Conservation (phyloP, 1,140 invertebrate genomes). For the Diuraphis noxia region DNA sequence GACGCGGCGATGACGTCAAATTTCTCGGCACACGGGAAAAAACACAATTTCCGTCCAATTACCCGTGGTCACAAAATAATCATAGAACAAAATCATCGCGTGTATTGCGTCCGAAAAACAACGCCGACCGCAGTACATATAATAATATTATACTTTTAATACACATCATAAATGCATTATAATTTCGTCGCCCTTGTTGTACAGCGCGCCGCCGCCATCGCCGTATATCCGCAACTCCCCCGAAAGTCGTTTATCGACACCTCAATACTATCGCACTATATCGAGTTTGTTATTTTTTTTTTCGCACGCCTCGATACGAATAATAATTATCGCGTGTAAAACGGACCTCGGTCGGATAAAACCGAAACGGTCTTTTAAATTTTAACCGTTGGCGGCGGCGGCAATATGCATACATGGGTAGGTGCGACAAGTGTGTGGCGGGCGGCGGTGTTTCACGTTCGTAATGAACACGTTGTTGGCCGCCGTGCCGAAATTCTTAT, state of each 20-base stretch:
- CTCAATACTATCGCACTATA: too few relatives aligned
- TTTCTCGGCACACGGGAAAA: neutral
- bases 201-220: too few relatives aligned
- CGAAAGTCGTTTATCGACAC: neutral
- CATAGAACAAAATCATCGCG: neutral
- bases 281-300: neutral
- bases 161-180: neutral
- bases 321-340: neutral
- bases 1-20: neutral
- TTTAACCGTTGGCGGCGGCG: neutral
- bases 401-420: neutral
- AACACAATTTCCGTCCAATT: constrained; percentile 18
- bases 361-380: neutral
- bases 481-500: constrained; percentile 8
- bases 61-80: neutral
- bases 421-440: neutral
- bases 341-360: neutral
- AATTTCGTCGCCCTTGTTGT: neutral
- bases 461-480: constrained; percentile 34
- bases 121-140: neutral
- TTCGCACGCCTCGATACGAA: neutral
- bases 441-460: neutral
- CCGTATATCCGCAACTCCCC: neutral
- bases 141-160: neutral
- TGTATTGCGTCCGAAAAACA: neutral